These are phyloP conservation scores for Dynastes grantii DNA, from an alignment of 2,888 invertebrate genomes.

Conservation along the genomic window DNA sequence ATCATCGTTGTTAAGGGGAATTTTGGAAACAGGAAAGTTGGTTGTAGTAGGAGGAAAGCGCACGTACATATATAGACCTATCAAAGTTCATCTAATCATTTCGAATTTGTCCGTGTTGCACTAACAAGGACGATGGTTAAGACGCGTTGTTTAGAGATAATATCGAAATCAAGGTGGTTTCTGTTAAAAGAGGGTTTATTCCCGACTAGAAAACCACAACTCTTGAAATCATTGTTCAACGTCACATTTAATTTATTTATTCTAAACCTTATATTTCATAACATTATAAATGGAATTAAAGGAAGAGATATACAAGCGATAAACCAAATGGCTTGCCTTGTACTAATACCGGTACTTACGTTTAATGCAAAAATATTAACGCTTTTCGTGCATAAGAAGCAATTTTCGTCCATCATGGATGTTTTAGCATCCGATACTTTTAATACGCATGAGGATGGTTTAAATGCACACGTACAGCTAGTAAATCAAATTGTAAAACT, in stretches of 20 bases:
- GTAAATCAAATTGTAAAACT: neutral
- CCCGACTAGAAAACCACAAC: neutral
- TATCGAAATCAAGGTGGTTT: neutral
- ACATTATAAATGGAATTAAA: neutral
- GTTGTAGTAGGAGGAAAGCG: neutral
- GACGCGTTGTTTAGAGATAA: neutral
- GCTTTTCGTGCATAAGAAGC: neutral
- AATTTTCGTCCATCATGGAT: conserved; percentile 22
- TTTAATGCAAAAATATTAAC: neutral
- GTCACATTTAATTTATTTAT: neutral
- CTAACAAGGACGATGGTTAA: neutral
- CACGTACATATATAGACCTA: neutral
- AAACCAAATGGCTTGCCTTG: neutral
- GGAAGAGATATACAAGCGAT: neutral
- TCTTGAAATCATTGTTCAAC: neutral
- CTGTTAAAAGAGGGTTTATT: neutral
- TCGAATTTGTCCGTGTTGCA: neutral
- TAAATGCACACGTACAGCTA: conserved; percentile 24
- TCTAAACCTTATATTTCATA: neutral
- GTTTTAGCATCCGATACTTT: conserved; percentile 27
- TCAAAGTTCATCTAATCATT: neutral
- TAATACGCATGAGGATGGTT: conserved; percentile 20
- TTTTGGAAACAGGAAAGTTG: neutral
- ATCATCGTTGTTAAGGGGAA: neutral
- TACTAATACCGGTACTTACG: neutral